Percentiles rank a stretch among this genome's conserved stretches.
Evolutionary conservation across 2,888 invertebrate species (phyloP).

Genomic region (Drosophila pegasa): DNA sequence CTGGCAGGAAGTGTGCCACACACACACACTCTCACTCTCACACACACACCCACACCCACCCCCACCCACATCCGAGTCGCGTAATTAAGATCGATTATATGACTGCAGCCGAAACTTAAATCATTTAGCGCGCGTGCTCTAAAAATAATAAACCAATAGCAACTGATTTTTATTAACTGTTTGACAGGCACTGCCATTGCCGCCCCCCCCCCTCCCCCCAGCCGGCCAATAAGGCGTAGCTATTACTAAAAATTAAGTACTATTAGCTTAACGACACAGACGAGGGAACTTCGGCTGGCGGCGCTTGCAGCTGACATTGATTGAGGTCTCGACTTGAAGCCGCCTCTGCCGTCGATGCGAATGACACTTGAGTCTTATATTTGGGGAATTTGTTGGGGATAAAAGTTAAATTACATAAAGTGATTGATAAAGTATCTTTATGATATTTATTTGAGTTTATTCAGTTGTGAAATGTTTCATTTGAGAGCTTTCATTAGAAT

Average conservation of each 20-base stretch:
- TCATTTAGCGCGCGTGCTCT: slow-evolving; percentile 46
- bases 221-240: not conserved
- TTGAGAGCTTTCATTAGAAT: too few species aligned
- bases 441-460: not conserved
- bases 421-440: not conserved
- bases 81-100: slow-evolving; percentile 70
- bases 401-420: too few species aligned
- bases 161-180: slow-evolving; percentile 41
- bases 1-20: slow-evolving; percentile 31
- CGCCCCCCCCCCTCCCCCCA: too few species aligned
- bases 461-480: too few species aligned
- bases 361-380: too few species aligned
- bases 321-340: too few species aligned
- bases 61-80: slow-evolving; percentile 15
- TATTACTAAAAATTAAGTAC: not conserved
- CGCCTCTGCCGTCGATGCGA: too few species aligned
- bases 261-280: not conserved
- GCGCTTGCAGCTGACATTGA: too few species aligned
- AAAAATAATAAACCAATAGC: slow-evolving; percentile 47
- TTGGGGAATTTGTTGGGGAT: too few species aligned
- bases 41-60: slow-evolving; percentile 12
- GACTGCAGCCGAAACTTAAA: slow-evolving; percentile 42
- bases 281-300: not conserved
- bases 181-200: not conserved
- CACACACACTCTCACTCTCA: slow-evolving; percentile 5